Percentiles rank a stretch among this genome's conserved stretches.
Evolutionary conservation across 1,140 invertebrate species (phyloP).

Genomic region (Polypedilum vanderplanki): DNA sequence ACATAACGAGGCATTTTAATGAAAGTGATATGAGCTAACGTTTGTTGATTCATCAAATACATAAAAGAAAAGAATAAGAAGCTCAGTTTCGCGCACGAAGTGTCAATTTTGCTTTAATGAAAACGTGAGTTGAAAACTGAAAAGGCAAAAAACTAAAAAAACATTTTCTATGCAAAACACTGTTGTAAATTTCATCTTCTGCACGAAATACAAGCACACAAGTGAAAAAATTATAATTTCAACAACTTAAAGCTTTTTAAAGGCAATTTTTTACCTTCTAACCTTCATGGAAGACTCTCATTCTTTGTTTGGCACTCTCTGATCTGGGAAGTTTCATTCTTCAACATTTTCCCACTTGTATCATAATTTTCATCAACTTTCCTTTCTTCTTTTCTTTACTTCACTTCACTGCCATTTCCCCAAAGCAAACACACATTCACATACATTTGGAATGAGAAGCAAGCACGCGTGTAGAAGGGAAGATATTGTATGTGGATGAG

Average conservation of each 20-base stretch:
- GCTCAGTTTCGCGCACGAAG: not conserved
- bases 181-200: not conserved
- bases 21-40: no score
- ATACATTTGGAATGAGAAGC: not conserved
- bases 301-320: no score
- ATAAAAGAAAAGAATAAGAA: not conserved
- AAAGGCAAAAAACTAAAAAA: not conserved
- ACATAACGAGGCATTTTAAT: no score
- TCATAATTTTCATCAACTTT: not conserved
- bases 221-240: not conserved
- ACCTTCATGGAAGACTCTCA: no score
- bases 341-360: not conserved
- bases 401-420: not conserved
- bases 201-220: not conserved
- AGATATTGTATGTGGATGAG: no score
- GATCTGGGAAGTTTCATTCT: not conserved
- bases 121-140: slow-evolving; percentile 21
- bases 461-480: not conserved
- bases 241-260: no score
- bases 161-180: no score
- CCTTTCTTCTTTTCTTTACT: not conserved
- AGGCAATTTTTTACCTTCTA: no score
- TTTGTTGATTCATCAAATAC: not conserved
- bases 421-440: not conserved
- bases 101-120: slow-evolving; percentile 14